phyloP scores from a whole-genome alignment of 1,140 invertebrate genomes.

The Lepeophtheirus salmonis region DNA sequence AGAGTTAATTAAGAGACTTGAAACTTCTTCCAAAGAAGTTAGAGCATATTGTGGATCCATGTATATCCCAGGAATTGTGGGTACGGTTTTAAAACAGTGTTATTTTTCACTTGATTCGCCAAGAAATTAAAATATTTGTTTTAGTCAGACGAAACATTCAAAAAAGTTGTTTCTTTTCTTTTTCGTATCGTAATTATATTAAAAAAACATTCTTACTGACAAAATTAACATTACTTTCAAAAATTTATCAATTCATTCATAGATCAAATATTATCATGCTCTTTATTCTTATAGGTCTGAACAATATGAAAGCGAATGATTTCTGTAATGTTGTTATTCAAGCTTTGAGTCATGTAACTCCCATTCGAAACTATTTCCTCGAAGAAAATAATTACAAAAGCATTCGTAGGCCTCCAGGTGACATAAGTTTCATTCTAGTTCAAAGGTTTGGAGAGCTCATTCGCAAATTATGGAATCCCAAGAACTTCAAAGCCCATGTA shows the following conservation, averaged over 20 bases:
- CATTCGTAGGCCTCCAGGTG: conserved; percentile 70
- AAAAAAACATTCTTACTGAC: too few species aligned
- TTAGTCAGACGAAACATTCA: too few species aligned
- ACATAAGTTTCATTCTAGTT: conserved; percentile 39
- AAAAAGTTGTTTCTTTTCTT: neutral
- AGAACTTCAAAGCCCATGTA: conserved; percentile 98
- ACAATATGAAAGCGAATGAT: conserved; percentile 98
- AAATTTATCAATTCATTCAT: too few species aligned
- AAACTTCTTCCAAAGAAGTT: conserved; percentile 63
- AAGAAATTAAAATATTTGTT: neutral
- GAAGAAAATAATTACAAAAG: conserved; percentile 74
- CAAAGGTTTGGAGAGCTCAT: conserved; percentile 93
- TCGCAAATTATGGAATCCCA: conserved; percentile 94
- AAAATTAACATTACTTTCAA: too few species aligned
- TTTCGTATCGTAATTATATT: conserved; percentile 27
- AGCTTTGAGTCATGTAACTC: conserved; percentile 82
- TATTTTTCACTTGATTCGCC: neutral
- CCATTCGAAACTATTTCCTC: conserved; percentile 83
- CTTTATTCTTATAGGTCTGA: too few species aligned
- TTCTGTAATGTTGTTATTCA: conserved; percentile 95
- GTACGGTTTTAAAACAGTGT: too few species aligned
- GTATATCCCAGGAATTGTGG: conserved; percentile 85
- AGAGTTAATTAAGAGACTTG: conserved; percentile 56
- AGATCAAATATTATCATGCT: too few species aligned
- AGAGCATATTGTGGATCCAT: conserved; percentile 89